Evolutionary conservation across 2,113 vertebrate species (phyloP), one percentile per base, ranked within the genome.

Genomic region (Myrmecophaga tridactyla): DNA sequence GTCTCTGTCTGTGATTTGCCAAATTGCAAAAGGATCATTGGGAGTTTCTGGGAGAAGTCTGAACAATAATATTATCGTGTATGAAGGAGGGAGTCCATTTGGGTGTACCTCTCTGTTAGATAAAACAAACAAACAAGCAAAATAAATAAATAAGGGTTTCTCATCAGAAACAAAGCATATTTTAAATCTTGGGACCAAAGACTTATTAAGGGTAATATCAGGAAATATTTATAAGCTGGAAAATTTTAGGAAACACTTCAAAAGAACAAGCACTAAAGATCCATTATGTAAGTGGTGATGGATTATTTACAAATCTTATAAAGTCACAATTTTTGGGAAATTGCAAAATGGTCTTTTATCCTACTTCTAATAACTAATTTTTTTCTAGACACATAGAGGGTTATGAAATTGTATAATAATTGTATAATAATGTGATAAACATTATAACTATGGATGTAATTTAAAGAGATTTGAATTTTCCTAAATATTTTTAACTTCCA

Each of bases 1-100:
- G 96, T 99, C 99, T 95, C 98, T 98, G 98, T 98, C 99, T 25
- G 99, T 99, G 94, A 99, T 99, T 98, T 99, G 99, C 99, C 99
- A 99, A 96, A 99, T 98, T 97, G 99, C 99, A 95, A 99, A 99
- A 94, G 99, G 98, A 46, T 99, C 98, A 1, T 13, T 98, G 39
- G 99, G 99, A 1, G 99, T 98, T 97, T 99, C 99, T 0, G 99
- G 99, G 60, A 99, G 98, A 63, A 99, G 98, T 51, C 99, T 99
- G 98, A 99, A 98, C 96, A 99, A 97, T 95, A 99, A 65, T 97
- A 99, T 99, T 97, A 99, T 98, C 17, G 99, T 99, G 98, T 99
- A 99, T 0, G 99, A 97, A 70, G 97, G 98, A 1, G 99, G 99
- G 48, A 99, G 98, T 25, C 99, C 99, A 13, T 99, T 98, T 0